Percentiles rank a stretch among this genome's conserved stretches.
Conservation (phyloP, 2,888 invertebrate genomes). For the Rugalucina vietnamica region DNA sequence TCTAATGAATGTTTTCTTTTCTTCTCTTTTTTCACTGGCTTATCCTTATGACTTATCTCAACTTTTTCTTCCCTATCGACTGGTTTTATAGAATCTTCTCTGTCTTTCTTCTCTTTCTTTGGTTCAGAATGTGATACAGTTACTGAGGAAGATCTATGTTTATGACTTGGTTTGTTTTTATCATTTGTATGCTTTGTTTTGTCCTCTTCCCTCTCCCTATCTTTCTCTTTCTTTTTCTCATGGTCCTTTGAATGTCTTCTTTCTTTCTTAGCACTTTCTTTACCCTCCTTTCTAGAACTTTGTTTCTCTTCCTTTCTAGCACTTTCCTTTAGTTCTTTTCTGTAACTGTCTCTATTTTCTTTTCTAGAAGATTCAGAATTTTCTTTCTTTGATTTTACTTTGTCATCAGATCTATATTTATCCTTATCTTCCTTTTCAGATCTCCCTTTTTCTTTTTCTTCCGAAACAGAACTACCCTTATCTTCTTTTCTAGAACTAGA, state of each 20-base stretch:
- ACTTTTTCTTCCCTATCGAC: slow-evolving; percentile 39
- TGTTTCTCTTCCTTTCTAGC: neutral
- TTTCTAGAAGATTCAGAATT: neutral
- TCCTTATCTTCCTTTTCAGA: neutral
- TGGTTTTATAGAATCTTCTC: slow-evolving; percentile 51
- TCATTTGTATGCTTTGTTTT: neutral
- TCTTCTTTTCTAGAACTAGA: neutral
- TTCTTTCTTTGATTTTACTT: neutral
- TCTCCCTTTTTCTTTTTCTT: too few relatives aligned
- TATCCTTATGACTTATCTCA: slow-evolving; percentile 28
- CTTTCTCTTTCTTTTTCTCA: neutral
- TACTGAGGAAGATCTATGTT: neutral
- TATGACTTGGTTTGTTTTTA: neutral
- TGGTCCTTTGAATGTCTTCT: neutral
- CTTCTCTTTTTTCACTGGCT: slow-evolving; percentile 36
- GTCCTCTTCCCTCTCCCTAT: neutral
- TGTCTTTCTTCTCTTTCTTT: slow-evolving; percentile 23
- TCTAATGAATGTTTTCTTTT: slow-evolving; percentile 27
- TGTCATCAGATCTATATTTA: neutral
- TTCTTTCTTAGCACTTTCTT: neutral
- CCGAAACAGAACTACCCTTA: too few relatives aligned
- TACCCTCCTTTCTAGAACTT: neutral
- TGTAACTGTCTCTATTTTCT: neutral
- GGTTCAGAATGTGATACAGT: neutral
- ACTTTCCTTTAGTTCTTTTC: neutral